phyloP scores from a whole-genome alignment of 2,113 vertebrate species.

The Microtus ochrogaster region DNA sequence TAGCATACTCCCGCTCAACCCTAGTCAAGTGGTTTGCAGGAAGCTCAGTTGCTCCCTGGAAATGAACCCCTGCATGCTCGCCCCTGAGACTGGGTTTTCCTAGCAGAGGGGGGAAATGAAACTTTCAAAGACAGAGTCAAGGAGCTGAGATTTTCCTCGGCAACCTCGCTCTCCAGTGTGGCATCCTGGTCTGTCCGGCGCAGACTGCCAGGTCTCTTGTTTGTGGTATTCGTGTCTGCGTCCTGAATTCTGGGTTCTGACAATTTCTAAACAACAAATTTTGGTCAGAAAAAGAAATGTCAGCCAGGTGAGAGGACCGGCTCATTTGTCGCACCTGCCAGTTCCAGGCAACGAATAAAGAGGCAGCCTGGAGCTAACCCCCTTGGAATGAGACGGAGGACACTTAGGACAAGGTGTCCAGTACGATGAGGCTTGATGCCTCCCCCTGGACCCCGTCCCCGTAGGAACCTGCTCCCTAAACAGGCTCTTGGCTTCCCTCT shows the following conservation, averaged over 20 bases:
- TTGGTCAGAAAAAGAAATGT: constrained; percentile 32
- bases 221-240: background rate
- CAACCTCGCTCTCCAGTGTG: too few species aligned
- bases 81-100: background rate
- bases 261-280: background rate
- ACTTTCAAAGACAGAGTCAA: background rate
- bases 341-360: background rate
- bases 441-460: background rate
- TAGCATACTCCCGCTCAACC: background rate
- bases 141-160: constrained; percentile 6
- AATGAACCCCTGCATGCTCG: constrained; percentile 49
- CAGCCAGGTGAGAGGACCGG: background rate
- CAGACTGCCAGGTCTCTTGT: background rate
- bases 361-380: background rate
- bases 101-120: constrained; percentile 50
- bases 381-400: background rate
- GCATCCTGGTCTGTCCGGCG: background rate
- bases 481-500: background rate
- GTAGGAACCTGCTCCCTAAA: background rate
- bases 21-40: background rate
- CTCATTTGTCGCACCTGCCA: background rate
- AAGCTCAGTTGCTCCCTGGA: constrained; percentile 26
- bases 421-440: background rate
- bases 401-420: background rate
- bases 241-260: background rate